Evolutionary conservation across 2,888 invertebrate genomes (phyloP).

Genomic region (Apodemia hepburni): DNA sequence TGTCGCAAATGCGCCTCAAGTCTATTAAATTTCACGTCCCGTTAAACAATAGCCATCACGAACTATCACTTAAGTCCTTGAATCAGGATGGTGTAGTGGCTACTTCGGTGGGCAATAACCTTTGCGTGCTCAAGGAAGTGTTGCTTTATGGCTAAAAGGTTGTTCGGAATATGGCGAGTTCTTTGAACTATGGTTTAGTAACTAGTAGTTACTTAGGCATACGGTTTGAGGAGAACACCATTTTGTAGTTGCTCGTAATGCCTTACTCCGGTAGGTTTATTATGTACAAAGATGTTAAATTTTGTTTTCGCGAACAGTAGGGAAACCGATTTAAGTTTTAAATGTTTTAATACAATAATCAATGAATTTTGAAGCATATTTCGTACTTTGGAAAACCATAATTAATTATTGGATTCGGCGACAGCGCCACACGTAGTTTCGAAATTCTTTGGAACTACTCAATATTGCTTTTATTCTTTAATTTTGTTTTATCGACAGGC

Average conservation of each 20-base stretch:
- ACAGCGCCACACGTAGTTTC: no score
- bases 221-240: background rate
- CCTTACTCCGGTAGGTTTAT: no score
- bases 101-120: constrained; percentile 32
- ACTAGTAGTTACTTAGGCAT: background rate
- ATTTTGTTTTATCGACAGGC: no score
- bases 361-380: no score
- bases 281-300: background rate
- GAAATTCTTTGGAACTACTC: no score
- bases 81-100: constrained; percentile 16
- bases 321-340: no score
- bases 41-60: constrained; percentile 19
- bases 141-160: constrained; percentile 4
- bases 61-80: constrained; percentile 18
- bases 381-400: background rate
- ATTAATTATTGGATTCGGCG: no score
- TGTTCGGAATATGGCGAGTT: constrained; percentile 1
- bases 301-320: background rate
- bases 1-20: background rate
- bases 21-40: constrained; percentile 4
- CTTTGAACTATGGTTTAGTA: background rate
- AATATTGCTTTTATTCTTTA: no score
- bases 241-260: background rate
- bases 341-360: background rate
- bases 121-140: constrained; percentile 25